A percentile compares a stretch with the other conserved stretches of the same genome.
These are phyloP conservation scores for Phalacrocorax aristotelis DNA, from an alignment of 2,113 vertebrate species.

Conservation along the genomic window DNA sequence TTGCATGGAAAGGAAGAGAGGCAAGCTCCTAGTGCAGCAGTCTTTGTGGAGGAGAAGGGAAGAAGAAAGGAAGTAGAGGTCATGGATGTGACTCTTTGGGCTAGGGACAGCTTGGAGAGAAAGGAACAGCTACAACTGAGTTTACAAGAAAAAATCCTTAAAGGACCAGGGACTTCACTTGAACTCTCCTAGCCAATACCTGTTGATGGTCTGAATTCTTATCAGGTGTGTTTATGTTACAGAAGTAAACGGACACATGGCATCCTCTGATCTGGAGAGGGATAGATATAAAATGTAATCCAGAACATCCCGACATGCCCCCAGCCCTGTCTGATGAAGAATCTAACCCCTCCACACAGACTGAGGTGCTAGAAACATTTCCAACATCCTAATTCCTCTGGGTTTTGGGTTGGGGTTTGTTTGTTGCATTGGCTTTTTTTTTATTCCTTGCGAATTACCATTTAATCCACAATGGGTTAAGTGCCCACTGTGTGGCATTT, in stretches of 20 bases:
- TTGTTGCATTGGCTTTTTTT: rapidly evolving
- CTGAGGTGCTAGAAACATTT: background rate
- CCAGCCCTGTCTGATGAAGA: background rate
- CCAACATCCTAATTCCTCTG: background rate
- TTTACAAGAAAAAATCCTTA: background rate
- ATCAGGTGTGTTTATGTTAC: background rate
- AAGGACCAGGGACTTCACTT: background rate
- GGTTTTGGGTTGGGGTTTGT: rapidly evolving
- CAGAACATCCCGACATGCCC: background rate
- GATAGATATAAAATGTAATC: background rate
- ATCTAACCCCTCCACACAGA: background rate
- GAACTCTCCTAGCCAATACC: background rate
- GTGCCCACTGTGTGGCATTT: background rate
- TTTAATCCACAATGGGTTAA: background rate
- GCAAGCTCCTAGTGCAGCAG: background rate
- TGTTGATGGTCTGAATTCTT: background rate
- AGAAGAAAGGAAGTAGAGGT: background rate
- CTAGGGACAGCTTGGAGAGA: background rate
- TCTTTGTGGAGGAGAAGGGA: background rate
- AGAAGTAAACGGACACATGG: rapidly evolving
- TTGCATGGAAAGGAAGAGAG: background rate
- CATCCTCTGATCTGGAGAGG: background rate
- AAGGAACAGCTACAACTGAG: background rate
- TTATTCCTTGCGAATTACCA: background rate
- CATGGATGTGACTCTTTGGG: background rate